These are phyloP conservation scores for Rotaria magnacalcarata DNA, from an alignment of 2,888 invertebrate species.

Conservation along the genomic window DNA sequence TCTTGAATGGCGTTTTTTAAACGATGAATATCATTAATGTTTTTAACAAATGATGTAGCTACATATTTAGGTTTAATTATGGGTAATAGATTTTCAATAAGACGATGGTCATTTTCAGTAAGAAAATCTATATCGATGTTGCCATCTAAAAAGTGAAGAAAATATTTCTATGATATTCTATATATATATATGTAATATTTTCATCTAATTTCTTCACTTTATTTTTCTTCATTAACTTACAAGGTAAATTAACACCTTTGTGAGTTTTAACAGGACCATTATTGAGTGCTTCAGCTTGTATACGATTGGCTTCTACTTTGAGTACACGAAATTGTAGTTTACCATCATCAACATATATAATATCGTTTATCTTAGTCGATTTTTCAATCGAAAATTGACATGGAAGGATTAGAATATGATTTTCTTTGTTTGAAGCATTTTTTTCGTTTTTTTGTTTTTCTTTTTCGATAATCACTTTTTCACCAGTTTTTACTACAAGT, in stretches of 20 bases:
- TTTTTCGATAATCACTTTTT: not conserved
- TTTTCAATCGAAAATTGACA: constrained; percentile 15
- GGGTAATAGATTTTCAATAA: constrained; percentile 20
- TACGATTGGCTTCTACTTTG: not conserved
- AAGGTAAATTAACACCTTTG: constrained; percentile 31
- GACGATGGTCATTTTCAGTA: constrained; percentile 13
- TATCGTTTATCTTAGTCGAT: not conserved
- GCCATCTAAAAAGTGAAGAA: not conserved
- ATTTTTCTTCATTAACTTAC: not conserved
- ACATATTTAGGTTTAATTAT: not conserved
- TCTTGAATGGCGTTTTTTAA: not conserved
- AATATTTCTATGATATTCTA: not conserved
- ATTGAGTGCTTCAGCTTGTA: not conserved
- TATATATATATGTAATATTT: too few relatives aligned
- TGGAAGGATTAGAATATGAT: not conserved
- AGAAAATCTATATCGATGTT: constrained; percentile 6
- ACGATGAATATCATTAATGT: not conserved
- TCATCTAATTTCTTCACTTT: too few relatives aligned
- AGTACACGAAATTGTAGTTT: not conserved
- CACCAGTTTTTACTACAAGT: constrained; percentile 58
- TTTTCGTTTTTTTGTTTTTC: not conserved
- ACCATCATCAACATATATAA: constrained; percentile 28
- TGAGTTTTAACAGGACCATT: not conserved
- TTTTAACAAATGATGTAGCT: constrained; percentile 11
- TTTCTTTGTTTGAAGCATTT: not conserved